Evolutionary conservation across 1,140 invertebrate species (phyloP).

Genomic region (Drosophila kepulauana): DNA sequence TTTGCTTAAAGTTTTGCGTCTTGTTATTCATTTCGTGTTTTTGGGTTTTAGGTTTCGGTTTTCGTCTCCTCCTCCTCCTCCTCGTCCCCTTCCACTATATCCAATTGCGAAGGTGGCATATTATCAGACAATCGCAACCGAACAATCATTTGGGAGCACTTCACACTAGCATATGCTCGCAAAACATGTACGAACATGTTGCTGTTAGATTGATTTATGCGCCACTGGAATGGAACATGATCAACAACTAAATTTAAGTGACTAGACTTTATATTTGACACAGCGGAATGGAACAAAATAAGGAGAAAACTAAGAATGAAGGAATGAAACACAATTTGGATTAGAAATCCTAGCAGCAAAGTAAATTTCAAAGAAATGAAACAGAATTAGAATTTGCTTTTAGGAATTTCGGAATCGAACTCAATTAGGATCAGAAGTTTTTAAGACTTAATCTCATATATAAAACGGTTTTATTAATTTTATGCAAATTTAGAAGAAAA

Average conservation of each 20-base stretch:
- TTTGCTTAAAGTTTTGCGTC: constrained; percentile 57
- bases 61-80: too few species aligned
- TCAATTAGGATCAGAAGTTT: too few species aligned
- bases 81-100: background rate
- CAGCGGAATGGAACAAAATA: background rate
- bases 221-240: background rate
- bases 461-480: too few species aligned
- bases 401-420: too few species aligned
- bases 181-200: background rate
- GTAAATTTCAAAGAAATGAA: background rate
- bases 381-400: background rate
- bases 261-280: background rate
- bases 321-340: too few species aligned
- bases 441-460: too few species aligned
- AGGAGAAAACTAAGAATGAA: too few species aligned
- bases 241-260: background rate
- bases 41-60: constrained; percentile 4
- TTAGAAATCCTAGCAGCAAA: too few species aligned
- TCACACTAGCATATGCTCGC: background rate
- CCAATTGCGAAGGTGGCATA: constrained; percentile 14
- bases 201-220: constrained; percentile 4
- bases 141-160: constrained; percentile 10
- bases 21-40: constrained; percentile 41
- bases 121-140: background rate
- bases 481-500: too few species aligned